Evolutionary conservation across 2,888 invertebrate genomes (phyloP), one percentile per base, ranked within the genome.

Genomic region (Hirtodrosophila alboralis): DNA sequence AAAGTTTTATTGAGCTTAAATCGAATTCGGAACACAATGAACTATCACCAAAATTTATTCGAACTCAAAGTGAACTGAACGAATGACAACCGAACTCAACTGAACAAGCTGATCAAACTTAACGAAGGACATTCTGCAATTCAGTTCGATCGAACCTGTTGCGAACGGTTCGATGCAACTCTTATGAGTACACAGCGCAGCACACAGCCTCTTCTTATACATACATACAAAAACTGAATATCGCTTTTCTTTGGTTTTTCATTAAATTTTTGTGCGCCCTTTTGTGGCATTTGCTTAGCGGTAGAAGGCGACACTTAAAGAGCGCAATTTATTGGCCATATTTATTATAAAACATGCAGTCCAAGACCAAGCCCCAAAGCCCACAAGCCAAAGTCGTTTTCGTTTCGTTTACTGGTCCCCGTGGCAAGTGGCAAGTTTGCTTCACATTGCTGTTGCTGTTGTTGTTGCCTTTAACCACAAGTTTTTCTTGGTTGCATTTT

Each of bases 331-430:
- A 86, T 81, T 81, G 83, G 85, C 75, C 71, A 74, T 84, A 81
- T 84, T 81, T 81, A 81, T 86, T 60, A 73, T 60, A 80, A 86
- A 84, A 61, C 79, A 79, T 79, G 79, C 56, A 85, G 64, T 69
- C 23, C 43, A 30, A 51, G 57, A n/a, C 28, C 36, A 47, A 34
- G 28, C 30, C 44, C 59, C 23, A 44, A 27, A 9, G 36, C 33
- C 13, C 13, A 33, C 58, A 45, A 44, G 16, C 38, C 53, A 60
- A 74, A 68, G 75, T 54, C 71, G 54, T 48, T 48, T 37, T 37
- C 47, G 18, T 41, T n/a, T n/a, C n/a, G n/a, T n/a, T n/a, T 16
- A 27, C 65, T 27, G 34, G 41, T 13, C 26, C n/a, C 4, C 30
- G 38, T 37, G 34, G 62, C 59, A 51, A 61, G 61, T 31, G 44